A percentile compares a stretch with the other conserved stretches of the same genome.
Conservation (phyloP, 2,797 vertebrate species). For the Acanthis flammea region DNA sequence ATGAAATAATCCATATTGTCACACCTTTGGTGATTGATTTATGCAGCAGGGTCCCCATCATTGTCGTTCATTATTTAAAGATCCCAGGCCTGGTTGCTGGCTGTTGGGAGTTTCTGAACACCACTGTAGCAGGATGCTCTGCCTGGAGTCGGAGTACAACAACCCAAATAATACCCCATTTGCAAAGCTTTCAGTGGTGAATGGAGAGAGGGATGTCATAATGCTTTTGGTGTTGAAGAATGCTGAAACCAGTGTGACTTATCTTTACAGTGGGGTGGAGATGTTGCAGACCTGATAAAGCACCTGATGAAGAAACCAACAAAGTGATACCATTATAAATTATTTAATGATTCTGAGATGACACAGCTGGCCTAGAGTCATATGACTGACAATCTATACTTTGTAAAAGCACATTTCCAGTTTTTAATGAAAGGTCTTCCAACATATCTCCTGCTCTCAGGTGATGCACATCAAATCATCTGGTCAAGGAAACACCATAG, state of each 20-base stretch:
- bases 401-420: background rate
- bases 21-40: background rate
- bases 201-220: background rate
- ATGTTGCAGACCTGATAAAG: background rate
- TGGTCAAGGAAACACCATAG: background rate
- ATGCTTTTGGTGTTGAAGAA: background rate
- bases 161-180: rapidly evolving
- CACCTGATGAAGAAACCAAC: background rate
- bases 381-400: background rate
- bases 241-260: background rate
- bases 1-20: background rate
- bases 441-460: background rate
- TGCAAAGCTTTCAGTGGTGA: background rate
- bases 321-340: background rate
- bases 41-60: background rate
- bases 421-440: background rate
- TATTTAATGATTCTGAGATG: background rate
- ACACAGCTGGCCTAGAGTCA: background rate
- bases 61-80: rapidly evolving
- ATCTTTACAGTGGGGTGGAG: background rate
- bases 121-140: background rate
- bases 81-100: rapidly evolving
- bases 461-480: background rate
- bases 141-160: rapidly evolving
- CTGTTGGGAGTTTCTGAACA: background rate